Percentiles rank a stretch among this genome's conserved stretches.
Conservation (phyloP, 2,888 invertebrate genomes). For the Drosophila nigricruria region DNA sequence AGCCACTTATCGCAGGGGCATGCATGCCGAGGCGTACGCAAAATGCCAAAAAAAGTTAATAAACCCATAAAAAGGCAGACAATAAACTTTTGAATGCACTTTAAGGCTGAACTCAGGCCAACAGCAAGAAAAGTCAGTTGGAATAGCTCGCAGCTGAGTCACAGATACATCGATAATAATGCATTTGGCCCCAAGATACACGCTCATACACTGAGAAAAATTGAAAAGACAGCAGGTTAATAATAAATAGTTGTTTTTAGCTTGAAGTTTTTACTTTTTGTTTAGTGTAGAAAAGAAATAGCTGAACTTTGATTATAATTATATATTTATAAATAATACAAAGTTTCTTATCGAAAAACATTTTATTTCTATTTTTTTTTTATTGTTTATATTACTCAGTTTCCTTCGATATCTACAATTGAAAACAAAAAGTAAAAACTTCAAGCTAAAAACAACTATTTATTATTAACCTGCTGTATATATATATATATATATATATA, state of each 20-base stretch:
- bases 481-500: no score
- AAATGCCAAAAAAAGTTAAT: constrained; percentile 71
- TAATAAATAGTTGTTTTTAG: background rate
- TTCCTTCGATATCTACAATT: background rate
- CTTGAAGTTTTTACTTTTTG: background rate
- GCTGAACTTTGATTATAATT: background rate
- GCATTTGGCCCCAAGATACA: constrained; percentile 47
- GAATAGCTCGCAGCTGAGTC: constrained; percentile 67
- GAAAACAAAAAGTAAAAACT: no score
- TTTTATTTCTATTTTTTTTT: background rate
- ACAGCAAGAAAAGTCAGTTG: constrained; percentile 35
- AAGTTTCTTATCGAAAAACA: background rate
- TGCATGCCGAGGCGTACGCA: constrained; percentile 34
- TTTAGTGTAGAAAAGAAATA: background rate
- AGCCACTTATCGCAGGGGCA: constrained; percentile 24
- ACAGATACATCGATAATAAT: constrained; percentile 56
- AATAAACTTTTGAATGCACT: constrained; percentile 74
- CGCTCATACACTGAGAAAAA: constrained; percentile 39
- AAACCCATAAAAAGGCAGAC: constrained; percentile 72
- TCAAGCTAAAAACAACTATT: no score
- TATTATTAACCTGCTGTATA: no score
- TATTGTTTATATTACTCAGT: background rate
- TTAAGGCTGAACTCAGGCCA: constrained; percentile 48
- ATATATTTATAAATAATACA: background rate
- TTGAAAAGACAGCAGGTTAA: background rate